These are phyloP conservation scores for Nasonia giraulti DNA, from an alignment of 1,140 invertebrate genomes.

Conservation along the genomic window DNA sequence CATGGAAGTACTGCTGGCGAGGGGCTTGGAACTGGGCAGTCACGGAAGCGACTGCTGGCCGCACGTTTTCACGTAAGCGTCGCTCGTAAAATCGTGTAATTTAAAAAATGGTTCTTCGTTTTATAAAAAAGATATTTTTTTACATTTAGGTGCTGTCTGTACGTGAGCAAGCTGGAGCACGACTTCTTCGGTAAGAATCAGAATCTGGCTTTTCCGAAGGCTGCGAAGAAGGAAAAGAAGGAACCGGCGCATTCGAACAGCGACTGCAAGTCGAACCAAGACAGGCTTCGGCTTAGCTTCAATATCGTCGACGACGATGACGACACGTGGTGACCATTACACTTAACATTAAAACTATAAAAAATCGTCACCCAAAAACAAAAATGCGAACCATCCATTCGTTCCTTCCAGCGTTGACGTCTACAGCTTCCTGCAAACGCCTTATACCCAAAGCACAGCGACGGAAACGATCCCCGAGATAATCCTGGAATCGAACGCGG, in stretches of 20 bases:
- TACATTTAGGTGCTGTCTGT: conserved; percentile 81
- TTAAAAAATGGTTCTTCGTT: not conserved
- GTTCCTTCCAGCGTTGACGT: conserved; percentile 80
- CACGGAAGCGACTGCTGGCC: conserved; percentile 94
- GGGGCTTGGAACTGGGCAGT: conserved; percentile 91
- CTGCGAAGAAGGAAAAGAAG: conserved; percentile 72
- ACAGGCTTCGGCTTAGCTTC: conserved; percentile 73
- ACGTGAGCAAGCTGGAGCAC: conserved; percentile 92
- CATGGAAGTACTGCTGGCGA: conserved; percentile 87
- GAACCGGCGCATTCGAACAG: conserved; percentile 59
- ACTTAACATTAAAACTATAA: not conserved
- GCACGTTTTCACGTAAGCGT: conserved; percentile 88
- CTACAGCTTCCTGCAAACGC: conserved; percentile 86
- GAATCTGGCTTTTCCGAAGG: conserved; percentile 70
- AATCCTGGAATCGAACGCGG: conserved; percentile 79
- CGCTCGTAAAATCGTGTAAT: not conserved
- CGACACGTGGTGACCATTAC: conserved; percentile 80
- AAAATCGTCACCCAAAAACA: too few species aligned
- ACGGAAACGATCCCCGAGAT: conserved; percentile 79
- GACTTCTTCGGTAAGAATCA: conserved; percentile 85
- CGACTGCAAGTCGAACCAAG: conserved; percentile 65
- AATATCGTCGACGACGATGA: conserved; percentile 81
- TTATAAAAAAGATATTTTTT: not conserved
- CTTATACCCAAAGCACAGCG: conserved; percentile 77
- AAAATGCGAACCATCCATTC: too few species aligned